Percentiles rank a stretch among this genome's conserved stretches.
Conservation (phyloP, 1,140 invertebrate genomes). For the Polypedilum pembai region DNA sequence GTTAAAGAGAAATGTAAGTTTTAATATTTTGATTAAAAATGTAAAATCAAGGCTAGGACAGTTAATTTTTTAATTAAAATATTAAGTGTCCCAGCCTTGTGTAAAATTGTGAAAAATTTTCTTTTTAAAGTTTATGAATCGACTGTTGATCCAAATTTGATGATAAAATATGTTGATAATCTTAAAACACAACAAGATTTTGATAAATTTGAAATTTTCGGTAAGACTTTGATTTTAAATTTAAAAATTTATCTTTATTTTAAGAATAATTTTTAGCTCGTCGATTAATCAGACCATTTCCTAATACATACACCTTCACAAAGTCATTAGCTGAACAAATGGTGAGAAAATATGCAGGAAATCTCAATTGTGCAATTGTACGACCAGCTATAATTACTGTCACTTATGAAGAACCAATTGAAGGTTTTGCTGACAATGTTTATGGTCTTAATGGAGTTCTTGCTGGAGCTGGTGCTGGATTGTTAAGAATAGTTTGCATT, state of each 20-base stretch:
- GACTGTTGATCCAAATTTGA: conserved; percentile 46
- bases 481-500: conserved; percentile 53
- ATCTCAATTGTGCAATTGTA: conserved; percentile 60
- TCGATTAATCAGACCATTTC: conserved; percentile 48
- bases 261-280: background rate
- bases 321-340: conserved; percentile 56
- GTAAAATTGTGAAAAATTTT: background rate
- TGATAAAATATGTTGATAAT: conserved; percentile 60
- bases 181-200: conserved; percentile 53
- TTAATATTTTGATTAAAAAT: background rate
- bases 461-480: conserved; percentile 52
- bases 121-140: conserved; percentile 44
- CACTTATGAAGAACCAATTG: conserved; percentile 48
- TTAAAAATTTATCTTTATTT: too few relatives aligned
- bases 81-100: too few relatives aligned
- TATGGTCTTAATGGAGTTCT: conserved; percentile 62
- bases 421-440: conserved; percentile 71
- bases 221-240: conserved; percentile 34
- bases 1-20: conserved; percentile 48
- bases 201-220: conserved; percentile 50
- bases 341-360: conserved; percentile 43
- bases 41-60: background rate
- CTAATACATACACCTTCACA: conserved; percentile 58
- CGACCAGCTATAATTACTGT: conserved; percentile 59
- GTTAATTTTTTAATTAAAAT: too few relatives aligned